phyloP scores from a whole-genome alignment of 30 jellyfish, hydroid and myxozoan species.

The Chrysaora quinquecirrha region DNA sequence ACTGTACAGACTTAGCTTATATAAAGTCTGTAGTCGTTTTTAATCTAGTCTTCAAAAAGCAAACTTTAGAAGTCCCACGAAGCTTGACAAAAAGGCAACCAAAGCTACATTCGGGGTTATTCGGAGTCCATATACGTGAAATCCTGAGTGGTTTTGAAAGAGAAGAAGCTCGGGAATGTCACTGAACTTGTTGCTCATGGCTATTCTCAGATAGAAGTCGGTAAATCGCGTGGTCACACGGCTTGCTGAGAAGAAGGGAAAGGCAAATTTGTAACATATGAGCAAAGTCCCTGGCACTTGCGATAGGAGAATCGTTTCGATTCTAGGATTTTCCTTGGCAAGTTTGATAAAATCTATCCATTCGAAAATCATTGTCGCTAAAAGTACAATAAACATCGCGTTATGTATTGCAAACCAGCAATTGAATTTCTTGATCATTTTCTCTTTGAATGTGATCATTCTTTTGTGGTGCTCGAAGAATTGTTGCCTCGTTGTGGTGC shows the following conservation, averaged over 20 bases:
- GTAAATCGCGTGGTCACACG: conserved; percentile 41
- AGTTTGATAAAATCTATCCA: conserved; percentile 10
- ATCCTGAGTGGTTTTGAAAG: conserved; percentile 30
- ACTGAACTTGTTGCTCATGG: conserved; percentile 37
- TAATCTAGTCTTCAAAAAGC: too few relatives aligned
- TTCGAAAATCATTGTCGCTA: conserved; percentile 53
- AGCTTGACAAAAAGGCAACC: conserved; percentile 44
- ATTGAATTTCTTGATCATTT: conserved; percentile 16
- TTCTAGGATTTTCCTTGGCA: neutral
- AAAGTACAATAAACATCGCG: conserved; percentile 36
- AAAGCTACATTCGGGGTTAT: conserved; percentile 46
- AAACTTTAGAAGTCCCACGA: conserved; percentile 50
- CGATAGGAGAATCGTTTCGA: neutral
- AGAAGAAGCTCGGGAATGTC: conserved; percentile 55
- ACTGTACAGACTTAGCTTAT: too few relatives aligned
- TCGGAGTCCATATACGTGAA: conserved; percentile 36
- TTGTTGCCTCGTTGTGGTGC: neutral
- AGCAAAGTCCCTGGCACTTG: conserved; percentile 14
- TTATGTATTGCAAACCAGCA: conserved; percentile 48
- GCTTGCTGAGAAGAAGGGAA: conserved; percentile 66
- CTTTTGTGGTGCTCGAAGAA: neutral
- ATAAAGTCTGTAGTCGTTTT: too few relatives aligned
- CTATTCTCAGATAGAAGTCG: conserved; percentile 16
- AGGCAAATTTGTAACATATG: conserved; percentile 61
- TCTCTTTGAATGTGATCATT: neutral